Conservation (phyloP, 1,140 invertebrate species). For the Gryllus bimaculatus region DNA sequence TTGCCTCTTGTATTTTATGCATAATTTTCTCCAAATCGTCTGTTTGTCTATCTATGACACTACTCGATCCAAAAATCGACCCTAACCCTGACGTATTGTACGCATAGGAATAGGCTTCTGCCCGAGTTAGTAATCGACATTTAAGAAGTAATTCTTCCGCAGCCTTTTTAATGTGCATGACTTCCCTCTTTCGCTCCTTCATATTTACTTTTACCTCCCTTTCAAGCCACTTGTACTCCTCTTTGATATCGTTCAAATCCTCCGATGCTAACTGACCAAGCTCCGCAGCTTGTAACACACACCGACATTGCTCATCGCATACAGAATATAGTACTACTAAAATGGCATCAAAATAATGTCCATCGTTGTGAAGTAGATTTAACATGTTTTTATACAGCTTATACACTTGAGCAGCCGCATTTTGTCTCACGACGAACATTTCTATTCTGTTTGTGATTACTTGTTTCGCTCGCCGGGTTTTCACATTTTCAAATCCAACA, state of each 20-base stretch:
- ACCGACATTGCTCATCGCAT: background rate
- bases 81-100: background rate
- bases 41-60: background rate
- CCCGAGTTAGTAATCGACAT: background rate
- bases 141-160: background rate
- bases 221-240: background rate
- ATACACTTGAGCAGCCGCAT: background rate
- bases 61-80: too few species aligned
- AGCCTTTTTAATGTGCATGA: background rate
- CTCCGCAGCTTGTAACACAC: background rate
- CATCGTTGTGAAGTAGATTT: background rate
- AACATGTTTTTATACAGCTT: background rate
- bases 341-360: background rate
- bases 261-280: background rate
- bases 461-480: background rate
- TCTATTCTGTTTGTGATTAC: background rate
- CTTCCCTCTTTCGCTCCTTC: background rate
- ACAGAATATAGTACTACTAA: background rate
- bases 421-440: slow-evolving; percentile 1
- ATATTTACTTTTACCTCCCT: background rate
- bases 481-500: background rate
- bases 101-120: background rate
- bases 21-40: background rate
- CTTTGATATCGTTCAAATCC: background rate
- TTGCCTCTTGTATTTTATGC: background rate